Percentiles rank a stretch among this genome's conserved stretches.
Evolutionary conservation across 2,888 invertebrate species (phyloP).

Genomic region (Poecilobothrus nobilitatus): DNA sequence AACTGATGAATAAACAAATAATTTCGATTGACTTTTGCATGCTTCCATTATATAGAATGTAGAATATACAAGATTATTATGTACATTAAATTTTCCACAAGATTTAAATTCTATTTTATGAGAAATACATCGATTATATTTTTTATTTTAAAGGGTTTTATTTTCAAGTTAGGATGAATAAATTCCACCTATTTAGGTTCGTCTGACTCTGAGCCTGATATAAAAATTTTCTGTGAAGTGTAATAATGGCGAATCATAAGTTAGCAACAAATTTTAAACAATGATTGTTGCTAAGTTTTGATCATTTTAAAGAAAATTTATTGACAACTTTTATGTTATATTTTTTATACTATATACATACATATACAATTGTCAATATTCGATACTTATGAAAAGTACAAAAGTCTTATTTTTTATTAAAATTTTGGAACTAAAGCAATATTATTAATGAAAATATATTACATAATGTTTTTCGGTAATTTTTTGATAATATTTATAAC

Average conservation of each 20-base stretch:
- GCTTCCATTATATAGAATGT: constrained; percentile 9
- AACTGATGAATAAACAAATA: constrained; percentile 72
- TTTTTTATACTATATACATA: too few species aligned
- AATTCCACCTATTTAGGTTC: constrained; percentile 1
- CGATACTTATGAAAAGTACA: too few species aligned
- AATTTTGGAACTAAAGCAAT: too few species aligned
- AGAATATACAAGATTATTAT: constrained; percentile 1
- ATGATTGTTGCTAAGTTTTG: too few species aligned
- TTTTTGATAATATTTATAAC: too few species aligned
- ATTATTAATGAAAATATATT: too few species aligned
- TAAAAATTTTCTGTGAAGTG: constrained; percentile 3
- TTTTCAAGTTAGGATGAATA: not conserved
- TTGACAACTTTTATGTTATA: too few species aligned
- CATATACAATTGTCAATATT: too few species aligned
- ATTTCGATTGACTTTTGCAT: constrained; percentile 48
- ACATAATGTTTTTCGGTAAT: too few species aligned
- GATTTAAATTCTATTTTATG: not conserved
- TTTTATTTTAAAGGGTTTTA: not conserved
- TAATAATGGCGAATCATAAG: constrained; percentile 4
- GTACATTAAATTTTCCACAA: constrained; percentile 1
- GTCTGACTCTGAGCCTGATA: constrained; percentile 6
- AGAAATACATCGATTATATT: not conserved
- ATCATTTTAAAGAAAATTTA: too few species aligned
- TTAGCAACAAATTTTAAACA: not conserved
- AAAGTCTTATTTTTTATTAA: too few species aligned